Conservation (phyloP, 1,140 invertebrate species). For the Chironomus tepperi region DNA sequence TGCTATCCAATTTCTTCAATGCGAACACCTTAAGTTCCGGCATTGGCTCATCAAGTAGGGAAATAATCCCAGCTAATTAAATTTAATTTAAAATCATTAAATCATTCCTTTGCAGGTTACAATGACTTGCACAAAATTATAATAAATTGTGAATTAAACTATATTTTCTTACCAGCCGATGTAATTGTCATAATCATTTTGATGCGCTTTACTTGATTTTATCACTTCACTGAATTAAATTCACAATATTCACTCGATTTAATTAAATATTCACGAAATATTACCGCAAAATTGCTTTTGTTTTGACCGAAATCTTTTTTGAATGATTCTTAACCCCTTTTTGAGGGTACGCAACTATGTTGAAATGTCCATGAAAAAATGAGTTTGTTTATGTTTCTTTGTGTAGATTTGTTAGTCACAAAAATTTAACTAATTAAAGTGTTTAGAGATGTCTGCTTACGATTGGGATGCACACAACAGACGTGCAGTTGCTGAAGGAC, state of each 20-base stretch:
- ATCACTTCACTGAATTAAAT: not conserved
- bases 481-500: slow-evolving; percentile 48
- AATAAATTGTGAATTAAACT: slow-evolving; percentile 20
- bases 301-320: not conserved
- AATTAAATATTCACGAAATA: not conserved
- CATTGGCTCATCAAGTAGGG: slow-evolving; percentile 88
- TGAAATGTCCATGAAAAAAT: slow-evolving; percentile 1
- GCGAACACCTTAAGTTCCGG: slow-evolving; percentile 90
- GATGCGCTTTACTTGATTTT: not conserved
- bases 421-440: not conserved
- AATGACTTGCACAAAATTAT: slow-evolving; percentile 24
- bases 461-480: slow-evolving; percentile 46
- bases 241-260: not conserved
- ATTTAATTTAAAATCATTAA: not conserved
- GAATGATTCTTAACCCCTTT: no score
- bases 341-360: not conserved
- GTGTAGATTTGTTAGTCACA: not conserved
- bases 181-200: slow-evolving; percentile 44
- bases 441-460: slow-evolving; percentile 10
- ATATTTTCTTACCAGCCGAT: slow-evolving; percentile 39
- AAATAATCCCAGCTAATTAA: slow-evolving; percentile 78
- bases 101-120: slow-evolving; percentile 18
- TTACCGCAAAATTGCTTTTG: not conserved
- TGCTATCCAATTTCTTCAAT: slow-evolving; percentile 77
- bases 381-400: not conserved